Conservation (phyloP, 1,140 invertebrate species). For the Protaetia brevitarsis region DNA sequence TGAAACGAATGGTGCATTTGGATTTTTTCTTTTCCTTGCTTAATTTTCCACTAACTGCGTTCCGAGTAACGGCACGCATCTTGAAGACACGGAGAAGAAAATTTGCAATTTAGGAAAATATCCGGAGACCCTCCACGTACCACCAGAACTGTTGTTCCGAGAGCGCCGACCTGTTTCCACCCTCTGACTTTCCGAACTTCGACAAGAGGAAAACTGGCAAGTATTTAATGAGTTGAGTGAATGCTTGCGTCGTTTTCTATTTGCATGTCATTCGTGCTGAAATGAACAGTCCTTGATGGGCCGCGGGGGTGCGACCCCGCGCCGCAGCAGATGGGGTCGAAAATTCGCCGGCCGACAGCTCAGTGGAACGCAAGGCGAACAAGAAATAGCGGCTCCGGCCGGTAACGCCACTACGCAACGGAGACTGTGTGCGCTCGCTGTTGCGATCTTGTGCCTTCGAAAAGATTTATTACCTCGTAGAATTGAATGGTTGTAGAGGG, state of each 20-base stretch:
- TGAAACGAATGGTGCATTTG: too few relatives aligned
- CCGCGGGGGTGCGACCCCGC: slow-evolving; percentile 28
- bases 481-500: slow-evolving; percentile 42
- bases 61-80: neutral
- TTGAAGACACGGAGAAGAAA: neutral
- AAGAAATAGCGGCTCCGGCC: slow-evolving; percentile 28
- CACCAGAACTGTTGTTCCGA: neutral
- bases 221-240: slow-evolving; percentile 44
- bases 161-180: neutral
- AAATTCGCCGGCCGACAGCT: slow-evolving; percentile 17
- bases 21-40: too few relatives aligned
- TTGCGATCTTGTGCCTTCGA: slow-evolving; percentile 33
- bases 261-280: slow-evolving; percentile 42
- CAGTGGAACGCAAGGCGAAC: slow-evolving; percentile 21
- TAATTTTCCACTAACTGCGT: neutral
- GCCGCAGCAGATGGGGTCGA: slow-evolving; percentile 26
- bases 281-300: slow-evolving; percentile 39
- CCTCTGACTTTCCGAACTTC: slow-evolving; percentile 9
- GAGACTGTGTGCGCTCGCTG: neutral
- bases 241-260: slow-evolving; percentile 41
- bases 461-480: slow-evolving; percentile 42
- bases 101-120: slow-evolving; percentile 14
- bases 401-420: slow-evolving; percentile 14
- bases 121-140: neutral
- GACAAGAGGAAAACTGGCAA: slow-evolving; percentile 18